Conservation (phyloP, 1,140 invertebrate species). For the Eumeta japonica region DNA sequence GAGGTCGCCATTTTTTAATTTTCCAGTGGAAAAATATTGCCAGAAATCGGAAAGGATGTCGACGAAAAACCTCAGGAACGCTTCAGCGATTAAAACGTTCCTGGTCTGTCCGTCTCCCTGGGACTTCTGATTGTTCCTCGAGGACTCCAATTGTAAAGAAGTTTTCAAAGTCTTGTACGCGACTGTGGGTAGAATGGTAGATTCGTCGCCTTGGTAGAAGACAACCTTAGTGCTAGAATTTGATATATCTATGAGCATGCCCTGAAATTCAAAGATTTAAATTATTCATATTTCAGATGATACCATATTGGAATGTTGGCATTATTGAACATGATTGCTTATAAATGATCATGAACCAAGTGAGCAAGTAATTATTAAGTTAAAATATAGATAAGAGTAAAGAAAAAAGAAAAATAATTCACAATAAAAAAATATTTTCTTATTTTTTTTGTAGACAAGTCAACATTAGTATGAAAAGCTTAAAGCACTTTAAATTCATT, state of each 20-base stretch:
- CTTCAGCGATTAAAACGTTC: slow-evolving; percentile 70
- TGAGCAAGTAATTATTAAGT: too few relatives aligned
- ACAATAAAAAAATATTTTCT: too few relatives aligned
- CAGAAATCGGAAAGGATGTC: slow-evolving; percentile 66
- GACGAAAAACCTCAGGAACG: slow-evolving; percentile 70
- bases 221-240: slow-evolving; percentile 31
- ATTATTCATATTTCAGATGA: too few relatives aligned
- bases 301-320: too few relatives aligned
- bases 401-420: too few relatives aligned
- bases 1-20: slow-evolving; percentile 28
- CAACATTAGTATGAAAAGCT: too few relatives aligned
- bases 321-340: too few relatives aligned
- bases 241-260: slow-evolving; percentile 45
- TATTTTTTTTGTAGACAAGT: too few relatives aligned
- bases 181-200: slow-evolving; percentile 64
- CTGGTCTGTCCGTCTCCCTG: slow-evolving; percentile 47
- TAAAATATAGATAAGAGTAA: too few relatives aligned
- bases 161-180: slow-evolving; percentile 64
- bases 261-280: slow-evolving; percentile 25
- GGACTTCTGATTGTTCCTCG: slow-evolving; percentile 36
- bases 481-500: too few relatives aligned
- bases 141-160: slow-evolving; percentile 62
- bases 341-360: too few relatives aligned
- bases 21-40: slow-evolving; percentile 38
- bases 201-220: slow-evolving; percentile 64